A percentile compares a stretch with the other conserved stretches of the same genome.
These are phyloP conservation scores for Hemitrygon akajei DNA, from an alignment of 2,797 vertebrate species.

Conservation along the genomic window DNA sequence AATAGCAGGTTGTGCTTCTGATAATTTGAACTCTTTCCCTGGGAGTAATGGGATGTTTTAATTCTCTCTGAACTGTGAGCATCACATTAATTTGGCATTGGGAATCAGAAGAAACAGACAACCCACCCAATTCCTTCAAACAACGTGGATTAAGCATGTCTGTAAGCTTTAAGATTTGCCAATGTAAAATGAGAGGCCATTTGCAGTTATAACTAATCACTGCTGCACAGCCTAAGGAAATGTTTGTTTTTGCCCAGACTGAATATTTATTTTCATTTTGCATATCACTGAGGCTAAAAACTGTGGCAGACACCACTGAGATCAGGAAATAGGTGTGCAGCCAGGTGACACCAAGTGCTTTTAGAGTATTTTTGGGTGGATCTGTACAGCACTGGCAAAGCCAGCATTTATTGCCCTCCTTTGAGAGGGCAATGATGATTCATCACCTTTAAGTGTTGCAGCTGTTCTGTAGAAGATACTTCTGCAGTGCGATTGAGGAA, in stretches of 20 bases:
- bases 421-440: too few relatives aligned
- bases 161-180: background rate
- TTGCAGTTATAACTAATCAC: background rate
- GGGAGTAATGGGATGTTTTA: constrained; percentile 16
- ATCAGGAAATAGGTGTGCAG: background rate
- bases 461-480: too few relatives aligned
- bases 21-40: constrained; percentile 13
- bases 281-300: background rate
- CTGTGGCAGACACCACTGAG: background rate
- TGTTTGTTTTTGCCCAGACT: background rate
- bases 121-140: constrained; percentile 20
- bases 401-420: too few relatives aligned
- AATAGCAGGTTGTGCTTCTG: background rate
- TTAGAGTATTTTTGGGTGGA: too few relatives aligned
- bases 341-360: background rate
- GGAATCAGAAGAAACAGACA: background rate
- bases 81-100: constrained; percentile 19
- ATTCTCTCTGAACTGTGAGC: background rate
- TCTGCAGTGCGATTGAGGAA: too few relatives aligned
- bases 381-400: too few relatives aligned
- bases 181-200: background rate
- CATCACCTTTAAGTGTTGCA: too few relatives aligned
- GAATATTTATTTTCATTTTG: background rate
- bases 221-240: background rate
- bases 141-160: background rate